Evolutionary conservation across 1,140 invertebrate species (phyloP).

Genomic region (Eurosta solidaginis): DNA sequence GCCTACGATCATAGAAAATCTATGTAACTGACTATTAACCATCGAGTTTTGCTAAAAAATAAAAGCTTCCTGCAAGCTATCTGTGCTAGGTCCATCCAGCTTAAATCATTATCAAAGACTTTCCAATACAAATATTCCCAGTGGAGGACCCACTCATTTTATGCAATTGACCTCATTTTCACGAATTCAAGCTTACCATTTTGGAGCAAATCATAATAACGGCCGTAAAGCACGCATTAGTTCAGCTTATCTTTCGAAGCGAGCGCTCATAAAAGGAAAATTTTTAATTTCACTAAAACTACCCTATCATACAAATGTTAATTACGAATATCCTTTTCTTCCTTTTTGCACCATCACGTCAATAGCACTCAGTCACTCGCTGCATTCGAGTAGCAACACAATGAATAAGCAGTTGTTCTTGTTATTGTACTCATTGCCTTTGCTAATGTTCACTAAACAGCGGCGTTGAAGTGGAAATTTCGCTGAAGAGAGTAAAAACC

Average conservation of each 20-base stretch:
- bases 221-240: too few relatives aligned
- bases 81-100: too few relatives aligned
- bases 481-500: neutral
- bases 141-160: too few relatives aligned
- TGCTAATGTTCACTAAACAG: slow-evolving; percentile 22
- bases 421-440: neutral
- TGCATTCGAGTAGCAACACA: neutral
- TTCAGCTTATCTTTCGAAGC: slow-evolving; percentile 5
- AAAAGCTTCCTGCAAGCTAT: too few relatives aligned
- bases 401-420: neutral
- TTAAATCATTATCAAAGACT: too few relatives aligned
- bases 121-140: too few relatives aligned
- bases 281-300: slow-evolving; percentile 49
- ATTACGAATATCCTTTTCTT: slow-evolving; percentile 17
- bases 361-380: neutral
- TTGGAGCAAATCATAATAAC: too few relatives aligned
- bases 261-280: slow-evolving; percentile 34
- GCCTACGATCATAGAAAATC: too few relatives aligned
- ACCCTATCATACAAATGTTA: neutral
- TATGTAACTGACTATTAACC: too few relatives aligned
- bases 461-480: slow-evolving; percentile 29
- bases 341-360: slow-evolving; percentile 8
- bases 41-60: too few relatives aligned
- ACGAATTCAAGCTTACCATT: too few relatives aligned
- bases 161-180: too few relatives aligned